Percentiles rank a stretch among this genome's conserved stretches.
Evolutionary conservation across 2,797 vertebrate genomes (phyloP).

Genomic region (Mustela erminea): DNA sequence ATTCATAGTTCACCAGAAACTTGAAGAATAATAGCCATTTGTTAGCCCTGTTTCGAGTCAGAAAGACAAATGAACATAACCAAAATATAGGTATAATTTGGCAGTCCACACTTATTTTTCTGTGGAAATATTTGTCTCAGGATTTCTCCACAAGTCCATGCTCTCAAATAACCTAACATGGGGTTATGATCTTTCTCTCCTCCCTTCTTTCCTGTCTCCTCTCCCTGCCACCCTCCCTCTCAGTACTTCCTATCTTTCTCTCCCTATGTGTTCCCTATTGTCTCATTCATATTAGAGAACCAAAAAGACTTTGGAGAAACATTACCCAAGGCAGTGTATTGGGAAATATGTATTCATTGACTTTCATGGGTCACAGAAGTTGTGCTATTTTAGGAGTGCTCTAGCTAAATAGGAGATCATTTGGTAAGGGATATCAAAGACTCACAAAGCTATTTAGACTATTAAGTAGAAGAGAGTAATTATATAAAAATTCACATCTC

Average conservation of each 20-base stretch:
- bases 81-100: not conserved
- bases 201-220: not conserved
- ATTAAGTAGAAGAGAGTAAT: conserved; percentile 40
- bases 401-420: not conserved
- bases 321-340: not conserved
- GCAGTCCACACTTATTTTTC: conserved; percentile 8
- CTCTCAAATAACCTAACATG: not conserved
- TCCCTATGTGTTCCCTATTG: not conserved
- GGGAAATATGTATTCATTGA: conserved; percentile 12
- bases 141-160: not conserved
- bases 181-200: not conserved
- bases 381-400: not conserved
- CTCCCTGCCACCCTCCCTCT: not conserved
- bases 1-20: conserved; percentile 16
- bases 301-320: not conserved
- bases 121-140: conserved; percentile 45
- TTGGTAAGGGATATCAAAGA: conserved; percentile 19
- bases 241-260: not conserved
- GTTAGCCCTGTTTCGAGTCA: not conserved
- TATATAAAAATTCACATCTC: not conserved
- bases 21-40: not conserved
- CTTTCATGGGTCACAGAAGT: conserved; percentile 48
- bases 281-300: conserved; percentile 30
- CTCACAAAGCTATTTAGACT: conserved; percentile 10
- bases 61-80: not conserved